Conservation (phyloP, 2,888 invertebrate species). For the Troides aeacus region DNA sequence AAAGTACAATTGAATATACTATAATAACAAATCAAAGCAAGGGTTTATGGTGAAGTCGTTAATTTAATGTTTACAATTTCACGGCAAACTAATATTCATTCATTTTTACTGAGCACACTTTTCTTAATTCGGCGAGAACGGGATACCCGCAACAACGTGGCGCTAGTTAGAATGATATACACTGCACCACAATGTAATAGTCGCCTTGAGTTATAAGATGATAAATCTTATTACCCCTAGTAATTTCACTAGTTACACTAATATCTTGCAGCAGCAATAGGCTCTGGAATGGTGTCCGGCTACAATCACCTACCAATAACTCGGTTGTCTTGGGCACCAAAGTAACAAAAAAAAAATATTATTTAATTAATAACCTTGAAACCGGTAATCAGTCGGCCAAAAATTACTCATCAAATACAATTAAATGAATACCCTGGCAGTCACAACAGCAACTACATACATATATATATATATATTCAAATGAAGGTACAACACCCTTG, state of each 20-base stretch:
- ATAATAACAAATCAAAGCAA: constrained; percentile 3
- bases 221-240: too few relatives aligned
- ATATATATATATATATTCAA: constrained; percentile 16
- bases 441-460: constrained; percentile 31
- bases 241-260: too few relatives aligned
- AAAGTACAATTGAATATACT: constrained; percentile 8
- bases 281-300: too few relatives aligned
- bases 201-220: too few relatives aligned
- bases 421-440: constrained; percentile 40
- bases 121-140: too few relatives aligned
- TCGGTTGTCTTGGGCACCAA: constrained; percentile 14
- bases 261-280: too few relatives aligned
- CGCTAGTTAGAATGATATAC: too few relatives aligned
- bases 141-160: too few relatives aligned
- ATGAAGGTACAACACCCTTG: neutral
- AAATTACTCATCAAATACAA: constrained; percentile 32
- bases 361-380: constrained; percentile 19
- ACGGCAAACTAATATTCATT: constrained; percentile 5
- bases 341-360: constrained; percentile 5
- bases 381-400: constrained; percentile 30
- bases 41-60: constrained; percentile 1
- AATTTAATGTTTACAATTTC: constrained; percentile 19
- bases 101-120: neutral
- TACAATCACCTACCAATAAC: neutral
- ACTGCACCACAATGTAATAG: too few relatives aligned